Base-by-base conservation (phyloP, 2,888 invertebrate species). In the Bombylius discolor region DNA sequence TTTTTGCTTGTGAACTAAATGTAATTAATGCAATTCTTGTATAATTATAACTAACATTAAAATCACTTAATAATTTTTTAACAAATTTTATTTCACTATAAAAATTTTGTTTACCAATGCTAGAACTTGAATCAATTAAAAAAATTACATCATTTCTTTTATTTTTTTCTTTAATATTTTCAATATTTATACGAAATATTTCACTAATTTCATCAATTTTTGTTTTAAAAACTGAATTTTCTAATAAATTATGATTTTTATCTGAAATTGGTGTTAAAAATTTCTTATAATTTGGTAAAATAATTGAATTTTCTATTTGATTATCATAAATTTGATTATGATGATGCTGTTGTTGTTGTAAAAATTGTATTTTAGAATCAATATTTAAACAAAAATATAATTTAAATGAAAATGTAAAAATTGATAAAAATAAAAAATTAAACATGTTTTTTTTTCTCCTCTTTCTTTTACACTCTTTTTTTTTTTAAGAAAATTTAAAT, bases 81-180 rank as follows among this genome's bases (percentile, higher is more conserved):
- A 84, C 83, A 67, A 85, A 84, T 65, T 79, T 81, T 51, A 85
- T 68, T 67, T 85, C 85, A 66, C 81, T 82, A 59, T 74, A 72
- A 67, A 85, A 85, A 69, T 85, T 83, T 31, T 75, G 70, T 59
- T 77, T 75, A 1, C 84, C 85, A 4, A 85, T 82, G 61, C 83
- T 83, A 0, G 81, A 81, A n/a, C 84, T 84, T 13, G 81, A 79
- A 64, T 85, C 85, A 49, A 85, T 80, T 49, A 85, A 70, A 67
- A 85, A 85, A 34, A 85, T 77, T 46, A 85, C 69, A 64, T 85
- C 85, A 59, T 82, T 70, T 68, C 76, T 63, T 55, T 65, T 68
- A 53, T 63, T 62, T 55, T 64, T 65, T 54, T 60, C 64, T 53
- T 80, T 76, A 34, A 82, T 68, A n/a, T 68, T 67, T 54, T 77